phyloP scores from a whole-genome alignment of 2,888 invertebrate genomes.

The Cepaea hortensis region DNA sequence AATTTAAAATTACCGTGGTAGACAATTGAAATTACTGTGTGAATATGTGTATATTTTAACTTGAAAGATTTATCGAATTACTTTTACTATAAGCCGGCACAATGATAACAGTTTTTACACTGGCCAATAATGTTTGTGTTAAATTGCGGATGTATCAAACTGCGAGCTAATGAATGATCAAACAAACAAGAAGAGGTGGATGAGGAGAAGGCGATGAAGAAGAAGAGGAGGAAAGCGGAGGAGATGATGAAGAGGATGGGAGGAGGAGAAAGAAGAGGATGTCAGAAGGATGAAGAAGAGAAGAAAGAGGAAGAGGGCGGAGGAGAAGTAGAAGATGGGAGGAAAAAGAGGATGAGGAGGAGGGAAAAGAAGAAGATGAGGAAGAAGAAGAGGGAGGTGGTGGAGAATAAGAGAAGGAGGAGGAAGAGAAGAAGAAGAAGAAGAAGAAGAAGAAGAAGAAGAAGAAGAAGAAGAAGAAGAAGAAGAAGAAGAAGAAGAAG shows the following conservation, averaged over 20 bases:
- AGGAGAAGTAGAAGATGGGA: background rate
- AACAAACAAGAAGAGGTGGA: too few relatives aligned
- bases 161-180: too few relatives aligned
- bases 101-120: too few relatives aligned
- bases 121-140: too few relatives aligned
- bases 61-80: too few relatives aligned
- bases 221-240: background rate
- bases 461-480: background rate
- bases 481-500: slow-evolving; percentile 17
- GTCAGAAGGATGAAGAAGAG: background rate
- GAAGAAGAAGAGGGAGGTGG: background rate
- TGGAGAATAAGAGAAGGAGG: background rate
- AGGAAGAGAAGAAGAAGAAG: background rate
- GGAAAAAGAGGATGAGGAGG: background rate
- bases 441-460: background rate
- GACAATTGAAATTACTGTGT: too few relatives aligned
- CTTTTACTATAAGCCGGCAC: too few relatives aligned
- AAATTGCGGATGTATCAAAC: too few relatives aligned
- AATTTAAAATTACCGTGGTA: too few relatives aligned
- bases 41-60: too few relatives aligned
- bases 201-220: too few relatives aligned
- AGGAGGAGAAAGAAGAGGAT: background rate
- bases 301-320: background rate
- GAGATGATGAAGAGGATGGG: too few relatives aligned
- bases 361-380: background rate